Evolutionary conservation across 2,113 vertebrate species (phyloP).

Genomic region (Glareola pratincola): DNA sequence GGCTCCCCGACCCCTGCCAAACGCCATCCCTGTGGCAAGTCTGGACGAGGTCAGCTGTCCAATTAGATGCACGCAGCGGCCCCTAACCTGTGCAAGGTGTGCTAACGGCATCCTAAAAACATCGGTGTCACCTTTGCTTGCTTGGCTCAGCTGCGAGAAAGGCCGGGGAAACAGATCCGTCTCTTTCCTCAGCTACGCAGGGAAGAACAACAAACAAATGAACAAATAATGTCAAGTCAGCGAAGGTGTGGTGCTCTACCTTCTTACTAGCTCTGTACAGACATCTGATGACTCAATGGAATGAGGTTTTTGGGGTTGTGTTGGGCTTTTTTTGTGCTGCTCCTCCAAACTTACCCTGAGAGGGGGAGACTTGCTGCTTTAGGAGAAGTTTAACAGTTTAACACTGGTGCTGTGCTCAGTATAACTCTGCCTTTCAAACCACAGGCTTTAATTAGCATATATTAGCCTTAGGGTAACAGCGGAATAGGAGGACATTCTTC

Average conservation of each 20-base stretch:
- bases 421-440: neutral
- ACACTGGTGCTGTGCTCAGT: neutral
- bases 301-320: neutral
- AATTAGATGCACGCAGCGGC: neutral
- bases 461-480: neutral
- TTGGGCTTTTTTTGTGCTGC: neutral
- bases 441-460: neutral
- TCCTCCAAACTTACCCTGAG: neutral
- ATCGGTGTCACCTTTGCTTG: neutral
- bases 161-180: neutral
- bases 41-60: neutral
- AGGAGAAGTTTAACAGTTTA: neutral
- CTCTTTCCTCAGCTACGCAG: accelerated
- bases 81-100: neutral
- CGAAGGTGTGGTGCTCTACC: neutral
- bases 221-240: neutral
- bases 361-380: neutral
- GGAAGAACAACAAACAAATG: neutral
- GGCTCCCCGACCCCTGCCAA: neutral
- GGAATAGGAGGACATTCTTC: neutral
- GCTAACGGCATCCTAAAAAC: neutral
- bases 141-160: neutral
- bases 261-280: neutral
- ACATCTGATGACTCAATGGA: neutral
- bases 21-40: neutral